Evolutionary conservation across 2,797 vertebrate species (phyloP), one percentile per base, ranked within the genome.

Genomic region (Galago senegalensis): DNA sequence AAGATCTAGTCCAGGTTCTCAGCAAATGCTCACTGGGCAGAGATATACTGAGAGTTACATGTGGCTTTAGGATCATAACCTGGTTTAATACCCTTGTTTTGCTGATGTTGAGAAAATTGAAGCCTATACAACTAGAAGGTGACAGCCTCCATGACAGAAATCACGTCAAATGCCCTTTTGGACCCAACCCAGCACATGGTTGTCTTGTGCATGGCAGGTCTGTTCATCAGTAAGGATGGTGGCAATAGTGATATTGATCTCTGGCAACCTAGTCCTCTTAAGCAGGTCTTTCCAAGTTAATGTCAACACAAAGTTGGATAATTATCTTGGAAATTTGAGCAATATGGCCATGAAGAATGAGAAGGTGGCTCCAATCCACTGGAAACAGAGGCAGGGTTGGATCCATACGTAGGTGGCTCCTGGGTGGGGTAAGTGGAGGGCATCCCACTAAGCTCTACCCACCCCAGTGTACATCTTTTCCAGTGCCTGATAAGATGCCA

Each of bases 271-370:
- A 53, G 56, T 46, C 46, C 81, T 88, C 92, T 90, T 82, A 70
- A 91, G 89, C 76, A 91, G 88, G 83, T 87, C 96, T 97, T 96
- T 97, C 97, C 31, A 1, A 95, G 81, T 93, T 85, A 93, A 23
- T 77, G 95, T 97, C 96, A 95, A 92, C 86, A 96, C 40, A 16
- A 81, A 87, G 91, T 75, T 96, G 95, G 83, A 79, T 96, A 91
- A 96, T 93, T 89, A 89, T 84, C 75, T 96, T 96, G 97, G 96
- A 96, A 96, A 97, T 96, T 96, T 96, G 97, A 97, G 97, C 94
- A 97, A 95, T 5, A 7, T n/a, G 76, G 60, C 81, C 83, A 53
- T 1, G 13, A 82, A 82, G 93, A 60, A 91, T 34, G 61, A 82
- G 91, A 65, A 96, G 94, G 91, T 88, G 87, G 91, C 89, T 70